phyloP scores from a whole-genome alignment of 2,888 invertebrate species.

The Parochlus steinenii region DNA sequence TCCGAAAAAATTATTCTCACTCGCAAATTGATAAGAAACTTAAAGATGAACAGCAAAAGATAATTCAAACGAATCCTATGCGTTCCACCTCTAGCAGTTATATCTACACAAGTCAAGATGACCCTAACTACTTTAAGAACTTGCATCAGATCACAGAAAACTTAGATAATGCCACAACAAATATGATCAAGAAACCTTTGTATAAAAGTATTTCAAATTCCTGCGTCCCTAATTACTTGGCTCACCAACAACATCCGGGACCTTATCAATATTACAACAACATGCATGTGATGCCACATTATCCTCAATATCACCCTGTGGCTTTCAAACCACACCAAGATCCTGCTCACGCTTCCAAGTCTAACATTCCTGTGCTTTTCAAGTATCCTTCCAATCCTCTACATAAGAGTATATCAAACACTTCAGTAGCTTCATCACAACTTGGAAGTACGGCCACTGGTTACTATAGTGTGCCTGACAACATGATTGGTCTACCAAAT shows the following conservation, averaged over 20 bases:
- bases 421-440: conserved; percentile 16
- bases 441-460: conserved; percentile 3
- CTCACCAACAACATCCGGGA: neutral
- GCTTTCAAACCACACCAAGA: conserved; percentile 4
- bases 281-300: conserved; percentile 3
- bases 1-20: too few species aligned
- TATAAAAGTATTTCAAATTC: conserved; percentile 8
- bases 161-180: conserved; percentile 7
- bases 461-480: conserved; percentile 13
- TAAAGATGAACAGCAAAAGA: too few species aligned
- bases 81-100: conserved; percentile 7
- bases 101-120: conserved; percentile 11
- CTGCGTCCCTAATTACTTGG: conserved; percentile 5
- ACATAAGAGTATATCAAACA: conserved; percentile 28
- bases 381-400: conserved; percentile 23
- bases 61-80: conserved; percentile 1
- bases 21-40: too few species aligned
- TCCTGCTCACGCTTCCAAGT: conserved; percentile 16
- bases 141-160: conserved; percentile 10
- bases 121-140: conserved; percentile 11
- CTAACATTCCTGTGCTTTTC: conserved; percentile 27
- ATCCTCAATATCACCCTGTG: conserved; percentile 4
- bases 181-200: conserved; percentile 3
- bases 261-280: neutral
- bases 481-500: conserved; percentile 4